Percentiles rank a stretch among this genome's conserved stretches.
Evolutionary conservation across 1,140 invertebrate species (phyloP).

Genomic region (Thalassaphorura encarpata): DNA sequence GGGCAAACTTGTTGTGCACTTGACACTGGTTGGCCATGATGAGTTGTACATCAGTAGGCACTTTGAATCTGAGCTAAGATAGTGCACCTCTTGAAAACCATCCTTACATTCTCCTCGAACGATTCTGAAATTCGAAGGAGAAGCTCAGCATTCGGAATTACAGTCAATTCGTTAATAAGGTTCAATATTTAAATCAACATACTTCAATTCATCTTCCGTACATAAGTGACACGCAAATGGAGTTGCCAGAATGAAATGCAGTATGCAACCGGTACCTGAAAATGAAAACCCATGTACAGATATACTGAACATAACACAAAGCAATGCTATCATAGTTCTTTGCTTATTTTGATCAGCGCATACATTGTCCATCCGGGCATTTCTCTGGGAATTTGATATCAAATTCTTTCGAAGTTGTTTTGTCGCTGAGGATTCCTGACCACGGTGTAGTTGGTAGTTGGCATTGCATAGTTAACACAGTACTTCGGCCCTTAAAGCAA

Average conservation of each 20-base stretch:
- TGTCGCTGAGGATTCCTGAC: conserved; percentile 31
- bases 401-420: not conserved
- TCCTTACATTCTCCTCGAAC: conserved; percentile 48
- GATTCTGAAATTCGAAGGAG: conserved; percentile 33
- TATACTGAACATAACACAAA: not conserved
- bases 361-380: conserved; percentile 52
- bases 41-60: conserved; percentile 34
- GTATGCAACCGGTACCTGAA: conserved; percentile 44
- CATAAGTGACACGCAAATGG: conserved; percentile 47
- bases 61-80: conserved; percentile 41
- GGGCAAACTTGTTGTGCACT: conserved; percentile 36
- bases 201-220: conserved; percentile 39
- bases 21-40: conserved; percentile 30
- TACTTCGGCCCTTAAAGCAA: conserved; percentile 45
- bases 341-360: conserved; percentile 34
- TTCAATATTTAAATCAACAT: not conserved
- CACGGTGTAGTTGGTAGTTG: conserved; percentile 37
- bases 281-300: not conserved
- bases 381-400: conserved; percentile 41
- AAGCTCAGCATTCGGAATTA: conserved; percentile 5
- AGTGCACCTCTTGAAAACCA: conserved; percentile 46
- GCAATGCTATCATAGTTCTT: too few relatives aligned
- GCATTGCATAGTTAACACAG: conserved; percentile 46
- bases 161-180: not conserved
- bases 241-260: conserved; percentile 48